These are phyloP conservation scores for Disparrhopalites patrizii DNA, from an alignment of 2,888 invertebrate genomes.

Conservation along the genomic window DNA sequence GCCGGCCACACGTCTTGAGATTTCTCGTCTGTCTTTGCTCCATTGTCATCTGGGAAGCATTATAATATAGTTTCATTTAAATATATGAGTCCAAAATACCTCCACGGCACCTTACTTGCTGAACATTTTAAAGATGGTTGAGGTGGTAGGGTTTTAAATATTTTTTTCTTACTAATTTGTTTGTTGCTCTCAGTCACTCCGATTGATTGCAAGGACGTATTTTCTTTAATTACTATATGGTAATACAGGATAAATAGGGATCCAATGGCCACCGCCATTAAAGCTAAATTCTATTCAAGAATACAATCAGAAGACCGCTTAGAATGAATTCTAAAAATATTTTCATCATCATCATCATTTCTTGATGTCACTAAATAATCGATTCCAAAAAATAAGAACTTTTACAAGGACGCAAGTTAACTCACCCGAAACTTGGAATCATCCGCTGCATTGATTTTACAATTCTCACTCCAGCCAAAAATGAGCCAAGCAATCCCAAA, in stretches of 20 bases:
- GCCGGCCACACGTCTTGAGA: conserved; percentile 34
- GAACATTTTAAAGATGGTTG: background rate
- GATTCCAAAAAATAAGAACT: background rate
- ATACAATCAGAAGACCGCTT: background rate
- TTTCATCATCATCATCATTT: background rate
- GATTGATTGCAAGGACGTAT: conserved; percentile 18
- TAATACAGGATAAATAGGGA: conserved; percentile 65
- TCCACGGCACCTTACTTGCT: too few species aligned
- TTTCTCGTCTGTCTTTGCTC: conserved; percentile 29
- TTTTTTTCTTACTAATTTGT: background rate
- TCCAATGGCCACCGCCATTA: conserved; percentile 65
- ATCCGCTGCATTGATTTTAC: conserved; percentile 64
- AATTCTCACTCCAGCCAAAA: conserved; percentile 59
- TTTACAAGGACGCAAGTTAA: background rate
- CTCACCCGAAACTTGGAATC: conserved; percentile 61
- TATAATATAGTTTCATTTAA: too few species aligned
- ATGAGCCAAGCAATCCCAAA: conserved; percentile 74
- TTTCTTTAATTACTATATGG: conserved; percentile 66
- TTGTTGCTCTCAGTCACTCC: conserved; percentile 27
- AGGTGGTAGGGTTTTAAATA: background rate
- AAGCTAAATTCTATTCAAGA: conserved; percentile 57
- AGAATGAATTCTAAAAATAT: background rate
- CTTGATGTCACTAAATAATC: background rate
- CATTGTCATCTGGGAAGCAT: background rate
- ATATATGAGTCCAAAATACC: too few species aligned